Evolutionary conservation across 2,888 invertebrate genomes (phyloP).

Genomic region (Camptogramma bilineatum): DNA sequence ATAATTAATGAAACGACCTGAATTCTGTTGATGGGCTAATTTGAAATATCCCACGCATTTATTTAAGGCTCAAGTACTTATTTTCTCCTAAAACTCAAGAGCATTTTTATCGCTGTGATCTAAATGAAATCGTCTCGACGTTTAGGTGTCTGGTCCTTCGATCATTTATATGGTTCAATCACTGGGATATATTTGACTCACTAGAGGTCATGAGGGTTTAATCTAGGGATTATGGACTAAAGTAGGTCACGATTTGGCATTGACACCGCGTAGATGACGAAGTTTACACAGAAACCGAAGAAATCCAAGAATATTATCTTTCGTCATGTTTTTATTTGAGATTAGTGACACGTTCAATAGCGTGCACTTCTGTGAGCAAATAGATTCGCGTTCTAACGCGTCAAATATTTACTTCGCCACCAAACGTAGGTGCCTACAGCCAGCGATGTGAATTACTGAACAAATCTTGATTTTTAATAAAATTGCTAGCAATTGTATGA

Average conservation of each 20-base stretch:
- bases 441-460: not conserved
- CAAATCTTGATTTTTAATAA: not conserved
- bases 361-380: not conserved
- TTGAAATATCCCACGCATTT: conserved; percentile 11
- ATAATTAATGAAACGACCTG: conserved; percentile 10
- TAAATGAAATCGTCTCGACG: conserved; percentile 22
- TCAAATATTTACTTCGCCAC: not conserved
- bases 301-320: not conserved
- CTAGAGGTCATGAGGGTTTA: conserved; percentile 6
- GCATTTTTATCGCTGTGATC: conserved; percentile 27
- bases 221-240: not conserved
- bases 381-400: not conserved
- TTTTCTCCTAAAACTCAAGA: conserved; percentile 8
- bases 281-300: conserved; percentile 1
- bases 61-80: conserved; percentile 1
- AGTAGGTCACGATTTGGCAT: conserved; percentile 1
- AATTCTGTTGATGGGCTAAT: conserved; percentile 12
- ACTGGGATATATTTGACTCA: conserved; percentile 4
- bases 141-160: conserved; percentile 21
- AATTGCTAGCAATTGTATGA: too few species aligned
- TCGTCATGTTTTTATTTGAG: conserved; percentile 7
- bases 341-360: conserved; percentile 6
- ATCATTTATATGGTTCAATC: conserved; percentile 20
- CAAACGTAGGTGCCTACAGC: not conserved
- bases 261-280: not conserved